phyloP scores from a whole-genome alignment of 2,797 vertebrate species.

The Percopsis omiscomaycus region DNA sequence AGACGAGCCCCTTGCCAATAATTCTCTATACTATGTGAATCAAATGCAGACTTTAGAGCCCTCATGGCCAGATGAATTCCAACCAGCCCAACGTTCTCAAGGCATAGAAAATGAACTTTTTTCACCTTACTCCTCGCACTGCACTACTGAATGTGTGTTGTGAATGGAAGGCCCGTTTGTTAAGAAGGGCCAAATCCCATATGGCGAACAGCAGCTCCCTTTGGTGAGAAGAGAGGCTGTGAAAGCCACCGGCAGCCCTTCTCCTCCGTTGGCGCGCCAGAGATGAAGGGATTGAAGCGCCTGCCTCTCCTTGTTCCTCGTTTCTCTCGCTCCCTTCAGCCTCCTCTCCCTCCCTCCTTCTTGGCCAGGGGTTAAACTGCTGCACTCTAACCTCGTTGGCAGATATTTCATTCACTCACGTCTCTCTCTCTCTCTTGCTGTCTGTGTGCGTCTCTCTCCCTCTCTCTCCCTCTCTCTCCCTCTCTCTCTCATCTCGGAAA shows the following conservation, averaged over 20 bases:
- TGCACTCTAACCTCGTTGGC: conserved; percentile 90
- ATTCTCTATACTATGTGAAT: conserved; percentile 73
- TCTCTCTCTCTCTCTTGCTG: conserved; percentile 61
- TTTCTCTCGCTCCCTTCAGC: conserved; percentile 77
- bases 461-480: conserved; percentile 64
- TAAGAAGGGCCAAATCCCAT: conserved; percentile 79
- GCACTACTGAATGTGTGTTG: conserved; percentile 68
- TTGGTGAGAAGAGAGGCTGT: conserved; percentile 73
- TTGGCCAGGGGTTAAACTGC: conserved; percentile 96
- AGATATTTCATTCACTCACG: conserved; percentile 76
- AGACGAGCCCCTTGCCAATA: conserved; percentile 72
- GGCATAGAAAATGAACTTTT: conserved; percentile 72
- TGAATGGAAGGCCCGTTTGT: conserved; percentile 76
- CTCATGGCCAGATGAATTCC: conserved; percentile 55
- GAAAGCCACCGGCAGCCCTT: conserved; percentile 76
- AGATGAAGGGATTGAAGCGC: conserved; percentile 74
- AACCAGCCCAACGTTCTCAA: conserved; percentile 68
- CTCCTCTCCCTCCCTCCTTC: conserved; percentile 76
- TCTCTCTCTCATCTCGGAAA: conserved; percentile 74
- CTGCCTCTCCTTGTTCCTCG: conserved; percentile 80
- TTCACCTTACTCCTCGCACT: conserved; percentile 60
- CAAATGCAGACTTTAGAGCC: conserved; percentile 70
- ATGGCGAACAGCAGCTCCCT: conserved; percentile 76
- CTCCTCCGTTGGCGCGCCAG: conserved; percentile 62
- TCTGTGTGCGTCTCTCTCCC: conserved; percentile 47